Evolutionary conservation across 2,113 vertebrate genomes (phyloP), one percentile per base, ranked within the genome.

Genomic region (Cynocephalus volans): DNA sequence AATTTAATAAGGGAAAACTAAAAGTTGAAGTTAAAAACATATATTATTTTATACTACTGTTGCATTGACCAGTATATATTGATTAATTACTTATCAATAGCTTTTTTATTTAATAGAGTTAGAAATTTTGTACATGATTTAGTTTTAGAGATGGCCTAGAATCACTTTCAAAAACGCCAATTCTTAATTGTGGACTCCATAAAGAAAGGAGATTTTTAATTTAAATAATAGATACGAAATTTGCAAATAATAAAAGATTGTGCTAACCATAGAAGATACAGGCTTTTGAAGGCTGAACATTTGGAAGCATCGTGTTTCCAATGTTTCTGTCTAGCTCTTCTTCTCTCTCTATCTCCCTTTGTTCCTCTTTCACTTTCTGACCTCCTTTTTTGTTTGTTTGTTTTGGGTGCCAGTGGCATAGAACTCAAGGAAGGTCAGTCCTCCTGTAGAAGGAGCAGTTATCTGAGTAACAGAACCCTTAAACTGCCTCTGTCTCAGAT

Each of bases 111-210:
- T 56, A 73, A 48, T 62, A 28, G 4, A 87, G 11, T 60, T 93
- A 69, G 13, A 88, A 70, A 89, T 87, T 67, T 69, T 70, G 24
- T 60, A 26, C 76, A 58, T 21, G 54, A 76, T 48, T 93, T 83
- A 70, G 36, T 58, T 87, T 95, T 56, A 24, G n/a, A 75, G 5
- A 28, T 52, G 12, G 2, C 6, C 1, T 82, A 69, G 31, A 96
- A 76, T 8, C n/a, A 76, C 1, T 9, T 72, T 8, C 1, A 60
- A 64, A 84, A 90, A 70, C 48, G 1, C 1, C 54, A 54, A 26
- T 31, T 72, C 24, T 73, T 80, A 80, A 73, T n/a, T 79, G 1
- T 70, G 88, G 6, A 13, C 24, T 90, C 1, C 10, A 0, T 54
- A 87, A 70, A 95, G 31, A 85, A 77, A 73, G 8, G 3, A 70